A percentile compares a stretch with the other conserved stretches of the same genome.
Conservation (phyloP, 2,888 invertebrate species). For the Scaptomyza cyrtandrae region DNA sequence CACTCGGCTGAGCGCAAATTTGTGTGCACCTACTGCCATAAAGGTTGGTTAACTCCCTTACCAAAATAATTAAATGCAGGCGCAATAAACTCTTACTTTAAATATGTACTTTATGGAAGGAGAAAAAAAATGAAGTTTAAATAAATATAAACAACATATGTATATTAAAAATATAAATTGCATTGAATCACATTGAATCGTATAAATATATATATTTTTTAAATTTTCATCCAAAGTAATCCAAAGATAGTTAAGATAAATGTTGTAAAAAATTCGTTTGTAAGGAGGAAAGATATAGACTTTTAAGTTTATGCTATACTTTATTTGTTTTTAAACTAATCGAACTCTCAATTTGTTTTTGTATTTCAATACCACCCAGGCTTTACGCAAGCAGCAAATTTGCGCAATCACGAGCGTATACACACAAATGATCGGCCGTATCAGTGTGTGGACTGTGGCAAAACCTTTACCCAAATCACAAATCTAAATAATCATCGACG, state of each 20-base stretch:
- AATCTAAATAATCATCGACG: constrained; percentile 85
- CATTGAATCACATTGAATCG: too few species aligned
- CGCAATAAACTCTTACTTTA: not conserved
- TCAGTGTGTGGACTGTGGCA: constrained; percentile 84
- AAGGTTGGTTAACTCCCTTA: constrained; percentile 74
- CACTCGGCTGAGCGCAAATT: constrained; percentile 85
- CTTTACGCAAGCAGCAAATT: constrained; percentile 85
- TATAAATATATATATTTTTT: too few species aligned
- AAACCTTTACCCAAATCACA: constrained; percentile 85
- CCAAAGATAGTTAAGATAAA: not conserved
- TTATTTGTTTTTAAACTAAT: not conserved
- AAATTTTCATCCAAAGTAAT: not conserved
- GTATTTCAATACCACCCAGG: constrained; percentile 45
- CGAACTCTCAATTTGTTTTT: not conserved
- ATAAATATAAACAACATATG: not conserved
- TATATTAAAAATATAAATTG: too few species aligned
- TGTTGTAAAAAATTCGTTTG: not conserved
- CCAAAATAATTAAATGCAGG: not conserved
- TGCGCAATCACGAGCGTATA: constrained; percentile 84
- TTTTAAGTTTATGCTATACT: too few species aligned
- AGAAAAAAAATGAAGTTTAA: not conserved
- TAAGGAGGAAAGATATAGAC: too few species aligned
- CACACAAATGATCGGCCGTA: constrained; percentile 85
- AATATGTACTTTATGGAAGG: not conserved
- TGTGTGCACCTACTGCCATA: constrained; percentile 84